Evolutionary conservation across 1,140 invertebrate genomes (phyloP).

Genomic region (Orchesella cincta): DNA sequence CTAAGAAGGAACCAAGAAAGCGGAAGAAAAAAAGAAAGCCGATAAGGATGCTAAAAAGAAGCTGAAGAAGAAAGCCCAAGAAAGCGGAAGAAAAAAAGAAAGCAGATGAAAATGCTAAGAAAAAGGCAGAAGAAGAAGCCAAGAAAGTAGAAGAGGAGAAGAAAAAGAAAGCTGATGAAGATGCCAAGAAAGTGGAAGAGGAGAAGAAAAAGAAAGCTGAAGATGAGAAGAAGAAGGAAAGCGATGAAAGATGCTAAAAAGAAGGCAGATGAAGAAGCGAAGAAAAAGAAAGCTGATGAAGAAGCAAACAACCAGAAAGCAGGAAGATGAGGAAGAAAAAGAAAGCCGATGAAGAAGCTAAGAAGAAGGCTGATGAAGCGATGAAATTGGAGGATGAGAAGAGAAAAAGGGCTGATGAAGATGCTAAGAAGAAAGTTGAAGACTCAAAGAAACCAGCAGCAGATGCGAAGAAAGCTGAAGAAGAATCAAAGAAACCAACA

Average conservation of each 20-base stretch:
- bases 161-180: neutral
- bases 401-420: neutral
- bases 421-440: neutral
- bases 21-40: neutral
- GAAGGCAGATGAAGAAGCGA: neutral
- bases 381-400: conserved; percentile 3
- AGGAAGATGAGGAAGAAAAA: neutral
- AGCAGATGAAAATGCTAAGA: neutral
- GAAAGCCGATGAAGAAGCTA: conserved; percentile 3
- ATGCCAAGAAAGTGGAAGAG: conserved; percentile 1
- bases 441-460: conserved; percentile 25
- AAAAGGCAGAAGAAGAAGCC: neutral
- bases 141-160: conserved; percentile 8
- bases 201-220: neutral
- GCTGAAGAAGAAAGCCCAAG: neutral
- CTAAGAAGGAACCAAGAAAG: neutral
- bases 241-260: neutral
- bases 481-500: conserved; percentile 39
- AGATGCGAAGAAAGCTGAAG: conserved; percentile 48
- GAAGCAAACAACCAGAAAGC: neutral
- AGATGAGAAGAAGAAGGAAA: neutral
- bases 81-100: neutral
- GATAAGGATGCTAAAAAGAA: conserved; percentile 2
- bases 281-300: neutral
- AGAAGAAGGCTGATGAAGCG: conserved; percentile 6